A percentile compares a stretch with the other conserved stretches of the same genome.
phyloP scores from a whole-genome alignment of 2,888 invertebrate genomes.

The Drosophila tanythrix region DNA sequence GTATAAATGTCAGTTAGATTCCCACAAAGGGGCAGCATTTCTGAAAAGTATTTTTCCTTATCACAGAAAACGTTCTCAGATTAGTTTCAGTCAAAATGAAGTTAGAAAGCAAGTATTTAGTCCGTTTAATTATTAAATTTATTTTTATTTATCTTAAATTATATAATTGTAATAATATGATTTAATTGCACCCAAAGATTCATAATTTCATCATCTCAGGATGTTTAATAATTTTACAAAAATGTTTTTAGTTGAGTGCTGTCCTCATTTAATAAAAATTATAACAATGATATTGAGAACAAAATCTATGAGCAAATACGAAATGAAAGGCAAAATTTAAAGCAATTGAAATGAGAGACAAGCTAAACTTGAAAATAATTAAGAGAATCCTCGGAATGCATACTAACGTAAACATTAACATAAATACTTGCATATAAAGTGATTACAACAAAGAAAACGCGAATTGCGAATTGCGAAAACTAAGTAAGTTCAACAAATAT shows the following conservation, averaged over 20 bases:
- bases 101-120: background rate
- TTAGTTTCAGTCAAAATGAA: background rate
- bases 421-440: background rate
- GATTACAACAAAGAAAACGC: background rate
- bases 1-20: background rate
- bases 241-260: background rate
- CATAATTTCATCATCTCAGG: background rate
- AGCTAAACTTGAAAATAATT: background rate
- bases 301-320: background rate
- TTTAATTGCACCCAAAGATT: background rate
- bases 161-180: background rate
- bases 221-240: background rate
- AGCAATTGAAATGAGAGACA: background rate
- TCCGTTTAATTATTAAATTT: background rate
- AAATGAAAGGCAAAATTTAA: background rate
- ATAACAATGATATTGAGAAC: background rate
- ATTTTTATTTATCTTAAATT: background rate
- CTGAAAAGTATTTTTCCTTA: background rate
- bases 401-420: background rate
- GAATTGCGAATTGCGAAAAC: background rate
- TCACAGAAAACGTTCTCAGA: background rate
- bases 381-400: background rate
- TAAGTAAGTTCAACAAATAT: background rate
- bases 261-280: background rate
- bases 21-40: background rate